phyloP scores from a whole-genome alignment of 2,797 vertebrate species.

The Anas bernieri region DNA sequence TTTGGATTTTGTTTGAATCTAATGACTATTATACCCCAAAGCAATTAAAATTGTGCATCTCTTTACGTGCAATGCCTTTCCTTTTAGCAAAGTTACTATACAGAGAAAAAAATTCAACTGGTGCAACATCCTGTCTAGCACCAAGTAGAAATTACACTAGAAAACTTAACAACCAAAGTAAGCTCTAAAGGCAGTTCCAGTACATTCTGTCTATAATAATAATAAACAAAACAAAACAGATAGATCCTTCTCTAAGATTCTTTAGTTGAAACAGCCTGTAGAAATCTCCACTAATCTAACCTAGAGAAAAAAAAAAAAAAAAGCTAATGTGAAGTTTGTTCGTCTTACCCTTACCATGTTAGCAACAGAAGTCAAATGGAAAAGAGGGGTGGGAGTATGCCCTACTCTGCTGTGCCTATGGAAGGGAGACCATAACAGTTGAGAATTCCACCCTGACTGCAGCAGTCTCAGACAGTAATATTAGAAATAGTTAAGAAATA shows the following conservation, averaged over 20 bases:
- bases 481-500: neutral
- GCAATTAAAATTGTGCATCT: neutral
- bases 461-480: neutral
- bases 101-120: neutral
- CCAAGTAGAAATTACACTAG: neutral
- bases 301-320: neutral
- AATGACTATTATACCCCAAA: neutral
- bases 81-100: neutral
- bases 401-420: neutral
- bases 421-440: neutral
- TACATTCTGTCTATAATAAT: neutral
- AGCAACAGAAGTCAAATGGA: rapidly evolving
- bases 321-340: neutral
- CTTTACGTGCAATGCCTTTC: rapidly evolving
- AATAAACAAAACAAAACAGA: neutral
- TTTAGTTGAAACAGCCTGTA: neutral
- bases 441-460: neutral
- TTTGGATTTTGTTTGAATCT: neutral
- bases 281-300: neutral
- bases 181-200: neutral
- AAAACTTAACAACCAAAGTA: neutral
- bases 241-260: neutral
- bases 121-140: neutral
- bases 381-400: neutral
- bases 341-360: neutral